Conservation (phyloP, 1,140 invertebrate genomes). For the Brachionus sp. region DNA sequence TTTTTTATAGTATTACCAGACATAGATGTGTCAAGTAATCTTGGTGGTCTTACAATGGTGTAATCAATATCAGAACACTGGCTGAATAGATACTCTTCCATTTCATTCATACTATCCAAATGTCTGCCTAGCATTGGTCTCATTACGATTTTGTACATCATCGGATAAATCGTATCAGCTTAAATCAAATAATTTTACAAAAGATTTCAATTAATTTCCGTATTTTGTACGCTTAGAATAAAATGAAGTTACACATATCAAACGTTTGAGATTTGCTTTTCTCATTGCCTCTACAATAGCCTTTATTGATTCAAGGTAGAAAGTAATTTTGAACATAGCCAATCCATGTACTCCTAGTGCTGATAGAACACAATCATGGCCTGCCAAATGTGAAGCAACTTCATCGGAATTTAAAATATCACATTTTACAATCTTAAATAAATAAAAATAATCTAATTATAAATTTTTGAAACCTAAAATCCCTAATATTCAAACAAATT, state of each 20-base stretch:
- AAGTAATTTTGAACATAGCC: constrained; percentile 47
- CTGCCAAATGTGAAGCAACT: constrained; percentile 48
- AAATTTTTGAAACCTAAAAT: too few species aligned
- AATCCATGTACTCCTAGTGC: constrained; percentile 49
- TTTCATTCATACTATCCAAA: constrained; percentile 53
- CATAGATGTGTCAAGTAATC: constrained; percentile 49
- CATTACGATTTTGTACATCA: constrained; percentile 52
- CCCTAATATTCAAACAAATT: too few species aligned
- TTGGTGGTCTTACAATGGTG: constrained; percentile 55
- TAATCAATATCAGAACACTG: constrained; percentile 53
- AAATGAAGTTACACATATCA: constrained; percentile 50
- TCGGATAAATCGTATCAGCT: constrained; percentile 50
- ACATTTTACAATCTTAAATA: constrained; percentile 48
- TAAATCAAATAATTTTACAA: constrained; percentile 25
- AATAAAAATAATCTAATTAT: too few species aligned
- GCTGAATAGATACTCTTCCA: constrained; percentile 53
- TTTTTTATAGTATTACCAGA: constrained; percentile 47
- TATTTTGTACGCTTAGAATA: constrained; percentile 47
- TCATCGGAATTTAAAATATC: constrained; percentile 49
- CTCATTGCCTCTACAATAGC: constrained; percentile 49
- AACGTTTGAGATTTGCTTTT: constrained; percentile 47
- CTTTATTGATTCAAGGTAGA: constrained; percentile 51
- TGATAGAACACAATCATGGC: constrained; percentile 50
- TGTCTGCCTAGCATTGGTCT: constrained; percentile 52
- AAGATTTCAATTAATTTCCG: background rate